Evolutionary conservation across 1,140 invertebrate species (phyloP).

Genomic region (Scaptodrosophila lebanonensis): DNA sequence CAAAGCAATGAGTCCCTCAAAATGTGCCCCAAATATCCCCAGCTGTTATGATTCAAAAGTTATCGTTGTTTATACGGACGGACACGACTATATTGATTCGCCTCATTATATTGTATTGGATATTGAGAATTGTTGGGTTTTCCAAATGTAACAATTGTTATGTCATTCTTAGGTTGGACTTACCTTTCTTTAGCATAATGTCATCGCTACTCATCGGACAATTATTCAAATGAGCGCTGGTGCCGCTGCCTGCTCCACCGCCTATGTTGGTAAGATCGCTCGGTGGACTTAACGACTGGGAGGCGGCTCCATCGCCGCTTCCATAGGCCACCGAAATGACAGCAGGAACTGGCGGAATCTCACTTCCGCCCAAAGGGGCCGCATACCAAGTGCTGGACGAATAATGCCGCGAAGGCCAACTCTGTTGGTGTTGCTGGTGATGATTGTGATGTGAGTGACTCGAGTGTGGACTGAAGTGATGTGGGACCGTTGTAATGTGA

Average conservation of each 20-base stretch:
- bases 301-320: background rate
- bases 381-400: slow-evolving; percentile 65
- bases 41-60: too few species aligned
- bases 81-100: too few species aligned
- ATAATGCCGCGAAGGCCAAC: slow-evolving; percentile 62
- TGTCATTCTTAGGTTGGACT: slow-evolving; percentile 1
- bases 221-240: slow-evolving; percentile 20
- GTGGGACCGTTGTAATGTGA: slow-evolving; percentile 21
- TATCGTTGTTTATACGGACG: too few species aligned
- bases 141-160: background rate
- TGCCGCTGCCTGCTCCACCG: too few species aligned
- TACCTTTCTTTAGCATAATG: slow-evolving; percentile 65
- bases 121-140: too few species aligned
- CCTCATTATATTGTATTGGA: background rate
- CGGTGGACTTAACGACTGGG: slow-evolving; percentile 44
- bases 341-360: slow-evolving; percentile 20
- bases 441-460: slow-evolving; percentile 21
- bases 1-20: too few species aligned
- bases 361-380: slow-evolving; percentile 34
- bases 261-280: slow-evolving; percentile 29
- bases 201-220: slow-evolving; percentile 46
- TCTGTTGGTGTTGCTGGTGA: slow-evolving; percentile 34
- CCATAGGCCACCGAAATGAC: slow-evolving; percentile 21
- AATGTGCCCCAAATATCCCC: too few species aligned
- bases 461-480: slow-evolving; percentile 34